Base-by-base conservation (phyloP, 2,888 invertebrate genomes). In the Agrilus mali region DNA sequence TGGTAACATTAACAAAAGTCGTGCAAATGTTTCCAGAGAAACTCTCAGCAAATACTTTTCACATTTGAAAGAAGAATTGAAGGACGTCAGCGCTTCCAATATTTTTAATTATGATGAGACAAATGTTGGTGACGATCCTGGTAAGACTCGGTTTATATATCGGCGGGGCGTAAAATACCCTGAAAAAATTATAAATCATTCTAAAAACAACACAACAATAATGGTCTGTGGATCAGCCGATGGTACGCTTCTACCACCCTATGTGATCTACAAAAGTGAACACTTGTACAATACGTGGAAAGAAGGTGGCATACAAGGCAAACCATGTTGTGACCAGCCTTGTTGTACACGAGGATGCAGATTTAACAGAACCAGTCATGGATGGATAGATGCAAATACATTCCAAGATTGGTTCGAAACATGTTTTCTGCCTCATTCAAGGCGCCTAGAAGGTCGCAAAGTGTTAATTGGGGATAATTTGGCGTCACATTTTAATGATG, bases 91-190 rank as follows among this genome's bases (percentile, higher is more conserved):
- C n/a, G n/a, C n/a, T n/a, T n/a, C 10, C 16, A 44, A 44, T 35
- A 38, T 45, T 14, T 48, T 46, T 36, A 46, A 46, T 38, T 48
- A 47, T 17, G 45, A 49, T 20, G 45, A 54, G 53, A 22, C 49
- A 51, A 44, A 60, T 53, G 34, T 57, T 53, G 49, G 57, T 55
- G 48, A 58, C 47, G 56, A 63, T 45, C 55, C 59, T 16, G 58
- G 54, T 1, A 42, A 38, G 33, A 53, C 47, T 45, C 32, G 45
- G 22, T 39, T 33, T 20, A 46, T 51, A 33, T 37, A 22, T n/a
- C n/a, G n/a, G n/a, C n/a, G n/a, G n/a, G n/a, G n/a, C n/a, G n/a
- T n/a, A n/a, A n/a, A n/a, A n/a, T 50, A 42, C 45, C 36, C 41
- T 38, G 36, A 46, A 42, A 47, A 60, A 47, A 54, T 60, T 13